Percentiles rank a stretch among this genome's conserved stretches.
These are phyloP conservation scores for Pogonophryne albipinna DNA, from an alignment of 2,797 vertebrate genomes.

Conservation along the genomic window DNA sequence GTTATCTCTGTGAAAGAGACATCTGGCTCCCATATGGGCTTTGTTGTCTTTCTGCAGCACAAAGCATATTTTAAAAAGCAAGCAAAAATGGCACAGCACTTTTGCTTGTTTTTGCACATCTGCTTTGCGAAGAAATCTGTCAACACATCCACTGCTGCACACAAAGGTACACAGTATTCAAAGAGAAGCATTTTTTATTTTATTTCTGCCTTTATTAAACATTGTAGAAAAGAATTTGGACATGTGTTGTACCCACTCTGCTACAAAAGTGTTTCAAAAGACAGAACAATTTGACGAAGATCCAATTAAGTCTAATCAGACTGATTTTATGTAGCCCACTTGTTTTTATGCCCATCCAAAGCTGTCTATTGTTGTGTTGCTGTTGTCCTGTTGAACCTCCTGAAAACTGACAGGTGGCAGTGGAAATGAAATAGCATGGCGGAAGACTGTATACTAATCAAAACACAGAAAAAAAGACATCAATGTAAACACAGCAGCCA, in stretches of 20 bases:
- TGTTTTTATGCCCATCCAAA: constrained; percentile 36
- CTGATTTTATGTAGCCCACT: constrained; percentile 40
- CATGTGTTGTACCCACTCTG: too few relatives aligned
- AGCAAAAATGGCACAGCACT: constrained; percentile 25
- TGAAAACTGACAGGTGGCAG: constrained; percentile 45
- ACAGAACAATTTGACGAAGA: neutral
- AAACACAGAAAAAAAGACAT: constrained; percentile 34
- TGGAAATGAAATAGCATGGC: constrained; percentile 64
- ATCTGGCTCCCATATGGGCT: constrained; percentile 69
- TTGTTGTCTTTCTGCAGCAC: constrained; percentile 63
- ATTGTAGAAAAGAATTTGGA: too few relatives aligned
- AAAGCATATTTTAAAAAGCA: constrained; percentile 60
- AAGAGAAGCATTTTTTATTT: constrained; percentile 10
- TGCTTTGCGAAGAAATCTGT: constrained; percentile 41
- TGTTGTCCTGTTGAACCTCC: constrained; percentile 19
- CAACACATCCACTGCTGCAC: constrained; percentile 11
- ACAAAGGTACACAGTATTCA: neutral
- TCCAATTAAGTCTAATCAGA: constrained; percentile 27
- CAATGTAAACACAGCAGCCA: constrained; percentile 35
- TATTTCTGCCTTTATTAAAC: too few relatives aligned
- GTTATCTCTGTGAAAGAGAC: constrained; percentile 50
- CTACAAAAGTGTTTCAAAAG: too few relatives aligned
- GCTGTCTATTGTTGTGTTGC: constrained; percentile 51
- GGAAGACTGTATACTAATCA: constrained; percentile 80
- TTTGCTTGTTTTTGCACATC: constrained; percentile 38